These are phyloP conservation scores for Altica lythri DNA, from an alignment of 2,888 invertebrate genomes.

Conservation along the genomic window DNA sequence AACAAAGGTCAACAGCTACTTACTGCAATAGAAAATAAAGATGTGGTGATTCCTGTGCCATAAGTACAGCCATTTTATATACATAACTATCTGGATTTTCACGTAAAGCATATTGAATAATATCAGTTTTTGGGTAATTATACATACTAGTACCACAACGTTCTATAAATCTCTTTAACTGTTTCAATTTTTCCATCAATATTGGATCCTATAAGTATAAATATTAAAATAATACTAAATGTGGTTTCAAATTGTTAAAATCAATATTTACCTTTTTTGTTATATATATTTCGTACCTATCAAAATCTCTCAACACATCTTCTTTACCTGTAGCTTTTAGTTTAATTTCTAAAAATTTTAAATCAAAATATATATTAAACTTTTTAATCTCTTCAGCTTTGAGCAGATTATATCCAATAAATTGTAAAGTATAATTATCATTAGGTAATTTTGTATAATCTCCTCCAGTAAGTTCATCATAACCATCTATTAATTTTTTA, in stretches of 20 bases:
- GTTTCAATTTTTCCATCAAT: conserved; percentile 59
- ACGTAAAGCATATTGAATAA: conserved; percentile 72
- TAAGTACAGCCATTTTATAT: conserved; percentile 54
- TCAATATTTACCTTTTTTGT: conserved; percentile 58
- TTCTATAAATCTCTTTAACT: conserved; percentile 65
- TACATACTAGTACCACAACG: conserved; percentile 67
- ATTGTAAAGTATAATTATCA: conserved; percentile 75
- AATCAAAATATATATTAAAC: conserved; percentile 68
- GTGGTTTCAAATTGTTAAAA: not conserved
- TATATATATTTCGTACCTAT: conserved; percentile 66
- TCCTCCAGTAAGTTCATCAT: conserved; percentile 58
- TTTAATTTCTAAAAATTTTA: conserved; percentile 73
- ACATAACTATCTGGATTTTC: conserved; percentile 65
- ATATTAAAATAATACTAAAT: not conserved
- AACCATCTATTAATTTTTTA: conserved; percentile 63
- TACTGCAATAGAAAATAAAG: conserved; percentile 69
- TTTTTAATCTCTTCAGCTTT: conserved; percentile 61
- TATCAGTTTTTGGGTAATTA: conserved; percentile 66
- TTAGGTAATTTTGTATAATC: conserved; percentile 66
- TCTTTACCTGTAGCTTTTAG: conserved; percentile 69
- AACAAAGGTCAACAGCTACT: conserved; percentile 44
- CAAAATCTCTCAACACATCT: conserved; percentile 71
- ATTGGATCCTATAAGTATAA: conserved; percentile 54
- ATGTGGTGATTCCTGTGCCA: conserved; percentile 59
- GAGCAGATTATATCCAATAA: conserved; percentile 72